These are phyloP conservation scores for Poeciliopsis retropinna DNA, from an alignment of 2,113 vertebrate genomes.

Conservation along the genomic window DNA sequence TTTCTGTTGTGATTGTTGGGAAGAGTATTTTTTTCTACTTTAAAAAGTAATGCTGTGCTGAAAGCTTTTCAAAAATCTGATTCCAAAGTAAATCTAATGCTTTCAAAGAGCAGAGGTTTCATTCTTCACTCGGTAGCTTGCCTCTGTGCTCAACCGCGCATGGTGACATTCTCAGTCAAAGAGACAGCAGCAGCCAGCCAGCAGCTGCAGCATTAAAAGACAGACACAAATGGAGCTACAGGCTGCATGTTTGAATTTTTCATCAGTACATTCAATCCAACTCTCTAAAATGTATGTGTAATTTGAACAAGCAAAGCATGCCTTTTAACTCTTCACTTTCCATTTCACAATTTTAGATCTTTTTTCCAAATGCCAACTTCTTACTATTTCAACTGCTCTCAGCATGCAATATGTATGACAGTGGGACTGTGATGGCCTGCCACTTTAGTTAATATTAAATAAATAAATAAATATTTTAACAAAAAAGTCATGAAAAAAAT, in stretches of 20 bases:
- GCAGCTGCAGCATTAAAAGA: conserved; percentile 26
- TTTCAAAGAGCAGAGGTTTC: conserved; percentile 33
- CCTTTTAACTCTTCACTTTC: conserved; percentile 9
- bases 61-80: conserved; percentile 28
- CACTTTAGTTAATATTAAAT: conserved; percentile 7
- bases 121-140: conserved; percentile 37
- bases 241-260: conserved; percentile 49
- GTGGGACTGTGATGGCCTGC: background rate
- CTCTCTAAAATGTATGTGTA: conserved; percentile 31
- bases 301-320: conserved; percentile 20
- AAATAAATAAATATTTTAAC: conserved; percentile 1
- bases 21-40: conserved; percentile 6
- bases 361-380: background rate
- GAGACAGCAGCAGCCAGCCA: conserved; percentile 34
- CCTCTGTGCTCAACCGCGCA: conserved; percentile 41
- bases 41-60: conserved; percentile 26
- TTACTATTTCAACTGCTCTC: conserved; percentile 2
- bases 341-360: conserved; percentile 6
- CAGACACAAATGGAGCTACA: conserved; percentile 31
- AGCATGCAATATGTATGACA: conserved; percentile 1
- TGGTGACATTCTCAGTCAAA: conserved; percentile 32
- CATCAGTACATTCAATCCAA: conserved; percentile 29
- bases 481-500: background rate
- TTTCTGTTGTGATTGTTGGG: background rate
- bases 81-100: conserved; percentile 41